Conservation (phyloP, 2,113 vertebrate genomes). For the Clarias magur region DNA sequence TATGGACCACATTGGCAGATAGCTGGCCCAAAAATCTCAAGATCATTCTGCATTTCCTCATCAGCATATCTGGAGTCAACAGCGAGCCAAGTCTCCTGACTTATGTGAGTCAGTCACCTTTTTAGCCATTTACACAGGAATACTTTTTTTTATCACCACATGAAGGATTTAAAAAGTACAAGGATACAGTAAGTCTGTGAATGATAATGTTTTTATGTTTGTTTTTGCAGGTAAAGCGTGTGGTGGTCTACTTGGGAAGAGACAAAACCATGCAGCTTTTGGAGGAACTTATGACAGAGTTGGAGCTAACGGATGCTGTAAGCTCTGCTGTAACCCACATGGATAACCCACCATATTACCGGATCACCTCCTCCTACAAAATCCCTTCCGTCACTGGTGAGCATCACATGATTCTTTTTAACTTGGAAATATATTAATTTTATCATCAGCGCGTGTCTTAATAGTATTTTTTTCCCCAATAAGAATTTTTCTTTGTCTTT, state of each 20-base stretch:
- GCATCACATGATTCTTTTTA: not conserved
- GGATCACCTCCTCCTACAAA: constrained; percentile 94
- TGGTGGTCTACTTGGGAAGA: constrained; percentile 97
- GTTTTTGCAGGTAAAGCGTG: constrained; percentile 87
- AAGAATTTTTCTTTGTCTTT: not conserved
- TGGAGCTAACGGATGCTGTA: constrained; percentile 91
- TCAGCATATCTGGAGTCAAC: constrained; percentile 95
- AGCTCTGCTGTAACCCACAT: constrained; percentile 94
- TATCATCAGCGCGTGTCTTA: not conserved
- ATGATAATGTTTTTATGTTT: not conserved
- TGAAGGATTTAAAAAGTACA: not conserved
- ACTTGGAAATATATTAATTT: not conserved
- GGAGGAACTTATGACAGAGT: constrained; percentile 93
- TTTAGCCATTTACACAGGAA: not conserved
- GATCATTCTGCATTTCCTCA: constrained; percentile 97
- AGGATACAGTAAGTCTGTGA: not conserved
- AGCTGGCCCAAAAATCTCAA: constrained; percentile 98
- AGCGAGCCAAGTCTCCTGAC: constrained; percentile 98
- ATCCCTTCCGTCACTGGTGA: constrained; percentile 97
- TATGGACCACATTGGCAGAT: constrained; percentile 97
- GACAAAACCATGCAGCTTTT: constrained; percentile 98
- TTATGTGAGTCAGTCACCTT: constrained; percentile 81
- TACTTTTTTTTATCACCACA: not conserved
- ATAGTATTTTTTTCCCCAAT: not conserved
- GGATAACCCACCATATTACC: constrained; percentile 98